phyloP scores from a whole-genome alignment of 2,113 vertebrate species.

The Capreolus pygargus region DNA sequence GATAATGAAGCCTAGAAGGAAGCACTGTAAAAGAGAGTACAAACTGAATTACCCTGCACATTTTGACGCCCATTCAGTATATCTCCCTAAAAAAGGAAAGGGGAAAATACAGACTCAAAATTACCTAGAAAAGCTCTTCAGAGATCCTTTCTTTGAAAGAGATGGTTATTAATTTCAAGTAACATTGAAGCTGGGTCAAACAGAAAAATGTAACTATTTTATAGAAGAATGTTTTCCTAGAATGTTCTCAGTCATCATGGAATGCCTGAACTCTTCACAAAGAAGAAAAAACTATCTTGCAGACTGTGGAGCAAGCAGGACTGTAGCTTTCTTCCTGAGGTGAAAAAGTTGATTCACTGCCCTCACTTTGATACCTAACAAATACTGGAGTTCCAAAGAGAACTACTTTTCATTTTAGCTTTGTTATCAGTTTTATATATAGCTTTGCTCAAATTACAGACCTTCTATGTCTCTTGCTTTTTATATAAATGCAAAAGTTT shows the following conservation, averaged over 20 bases:
- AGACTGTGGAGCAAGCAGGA: not conserved
- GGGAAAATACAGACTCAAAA: not conserved
- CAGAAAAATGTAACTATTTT: not conserved
- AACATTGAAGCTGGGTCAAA: constrained; percentile 5
- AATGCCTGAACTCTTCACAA: not conserved
- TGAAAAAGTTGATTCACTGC: not conserved
- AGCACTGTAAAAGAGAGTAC: not conserved
- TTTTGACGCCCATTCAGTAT: not conserved
- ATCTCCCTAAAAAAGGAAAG: not conserved
- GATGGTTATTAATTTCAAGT: constrained; percentile 27
- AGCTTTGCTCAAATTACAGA: not conserved
- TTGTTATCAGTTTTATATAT: not conserved
- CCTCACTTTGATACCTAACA: not conserved
- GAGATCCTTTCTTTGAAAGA: constrained; percentile 31
- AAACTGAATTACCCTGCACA: not conserved
- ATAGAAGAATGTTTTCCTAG: not conserved
- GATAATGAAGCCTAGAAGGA: not conserved
- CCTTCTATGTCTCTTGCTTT: not conserved
- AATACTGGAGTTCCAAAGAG: not conserved
- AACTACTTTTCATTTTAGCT: not conserved
- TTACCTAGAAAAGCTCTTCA: not conserved
- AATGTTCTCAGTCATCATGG: not conserved
- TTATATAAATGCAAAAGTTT: not conserved
- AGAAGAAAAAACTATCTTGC: not conserved
- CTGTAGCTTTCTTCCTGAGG: not conserved